Evolutionary conservation across 2,113 vertebrate genomes (phyloP).

Genomic region (Mastomys coucha): DNA sequence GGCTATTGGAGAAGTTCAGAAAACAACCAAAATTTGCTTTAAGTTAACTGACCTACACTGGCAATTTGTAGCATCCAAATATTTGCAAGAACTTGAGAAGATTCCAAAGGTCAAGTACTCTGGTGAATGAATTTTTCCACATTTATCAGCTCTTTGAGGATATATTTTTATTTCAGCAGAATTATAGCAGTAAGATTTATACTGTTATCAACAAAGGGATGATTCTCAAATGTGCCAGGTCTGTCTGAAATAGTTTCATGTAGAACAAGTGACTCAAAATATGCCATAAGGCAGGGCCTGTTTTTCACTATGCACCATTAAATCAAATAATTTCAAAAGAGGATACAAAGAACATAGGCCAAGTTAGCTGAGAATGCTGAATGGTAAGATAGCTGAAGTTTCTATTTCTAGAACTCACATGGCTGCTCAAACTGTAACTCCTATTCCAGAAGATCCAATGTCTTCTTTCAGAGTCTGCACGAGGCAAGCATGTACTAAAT

Average conservation of each 20-base stretch:
- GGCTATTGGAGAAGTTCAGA: neutral
- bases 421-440: neutral
- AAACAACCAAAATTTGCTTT: neutral
- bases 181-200: neutral
- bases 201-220: neutral
- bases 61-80: neutral
- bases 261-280: neutral
- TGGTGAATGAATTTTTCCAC: neutral
- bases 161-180: neutral
- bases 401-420: neutral
- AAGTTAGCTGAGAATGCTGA: neutral
- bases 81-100: neutral
- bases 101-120: neutral
- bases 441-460: neutral
- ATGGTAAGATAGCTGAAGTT: neutral
- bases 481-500: neutral
- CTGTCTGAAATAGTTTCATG: neutral
- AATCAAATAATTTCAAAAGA: neutral
- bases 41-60: neutral
- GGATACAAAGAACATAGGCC: neutral
- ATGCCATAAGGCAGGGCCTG: neutral
- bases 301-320: neutral
- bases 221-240: neutral
- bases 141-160: neutral
- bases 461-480: neutral